phyloP scores from a whole-genome alignment of 2,797 vertebrate genomes.

The Valencia hispanica region DNA sequence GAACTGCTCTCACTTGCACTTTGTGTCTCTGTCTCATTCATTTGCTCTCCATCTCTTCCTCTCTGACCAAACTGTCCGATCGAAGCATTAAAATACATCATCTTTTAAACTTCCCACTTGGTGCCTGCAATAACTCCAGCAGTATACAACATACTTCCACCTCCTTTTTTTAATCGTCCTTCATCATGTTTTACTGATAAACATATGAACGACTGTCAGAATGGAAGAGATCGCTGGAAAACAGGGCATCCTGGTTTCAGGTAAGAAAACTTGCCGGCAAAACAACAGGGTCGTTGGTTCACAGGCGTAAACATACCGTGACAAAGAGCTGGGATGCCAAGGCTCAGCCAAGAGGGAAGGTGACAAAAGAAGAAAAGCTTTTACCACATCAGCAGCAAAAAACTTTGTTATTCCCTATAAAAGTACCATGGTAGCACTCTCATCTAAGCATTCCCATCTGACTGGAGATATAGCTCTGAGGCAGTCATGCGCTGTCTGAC shows the following conservation, averaged over 20 bases:
- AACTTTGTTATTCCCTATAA: constrained; percentile 70
- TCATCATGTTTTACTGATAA: constrained; percentile 52
- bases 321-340: constrained; percentile 68
- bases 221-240: constrained; percentile 56
- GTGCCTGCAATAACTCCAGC: constrained; percentile 41
- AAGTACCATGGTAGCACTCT: constrained; percentile 64
- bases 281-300: constrained; percentile 74
- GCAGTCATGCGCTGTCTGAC: constrained; percentile 59
- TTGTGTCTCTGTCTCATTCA: constrained; percentile 44
- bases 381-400: constrained; percentile 72
- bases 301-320: constrained; percentile 65
- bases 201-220: constrained; percentile 53
- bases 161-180: constrained; percentile 51
- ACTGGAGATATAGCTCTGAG: constrained; percentile 59
- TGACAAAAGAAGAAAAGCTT: constrained; percentile 76
- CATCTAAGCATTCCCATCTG: constrained; percentile 65
- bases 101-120: constrained; percentile 59
- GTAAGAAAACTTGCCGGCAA: constrained; percentile 56
- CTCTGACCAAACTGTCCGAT: constrained; percentile 56
- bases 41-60: constrained; percentile 39
- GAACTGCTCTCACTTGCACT: constrained; percentile 68
- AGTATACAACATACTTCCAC: constrained; percentile 30
- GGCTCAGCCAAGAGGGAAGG: constrained; percentile 67
- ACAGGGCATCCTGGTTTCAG: constrained; percentile 42
- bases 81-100: constrained; percentile 63